Base-by-base conservation (phyloP, 2,888 invertebrate species). In the Crematogaster levior region DNA sequence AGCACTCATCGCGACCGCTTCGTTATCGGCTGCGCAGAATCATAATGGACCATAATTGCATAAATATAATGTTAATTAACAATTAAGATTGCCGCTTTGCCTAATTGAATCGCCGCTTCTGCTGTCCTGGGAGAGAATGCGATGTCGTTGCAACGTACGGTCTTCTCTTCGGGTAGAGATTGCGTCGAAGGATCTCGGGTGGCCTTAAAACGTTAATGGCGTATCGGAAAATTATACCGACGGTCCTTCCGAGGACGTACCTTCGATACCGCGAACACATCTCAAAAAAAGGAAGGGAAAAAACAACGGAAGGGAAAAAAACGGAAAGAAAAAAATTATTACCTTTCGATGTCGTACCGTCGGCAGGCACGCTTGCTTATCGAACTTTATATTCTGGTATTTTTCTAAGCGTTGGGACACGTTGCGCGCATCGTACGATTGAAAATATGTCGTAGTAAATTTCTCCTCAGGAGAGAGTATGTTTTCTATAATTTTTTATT, bases 41-140 rank as follows among this genome's bases (percentile, higher is more conserved):
- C 93, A 91, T 92, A 93, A 93, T 92, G 91, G 91, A 82, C 90
- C 90, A 91, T 93, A 93, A 93, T 93, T 93, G 92, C 91, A 93
- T 92, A 93, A 93, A 93, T 92, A 92, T 92, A 93, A 92, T 92
- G 92, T 93, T 93, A 93, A 94, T 94, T 93, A 93, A 93, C 93
- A 91, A 92, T 92, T 92, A 92, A 92, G 93, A 93, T 93, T 92
- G 89, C 90, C 86, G 89, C 85, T 86, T 90, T 90, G 91, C 91
- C 92, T 94, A 93, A 94, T 93, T 93, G 93, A 94, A 93, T 93
- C 91, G 89, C 88, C 91, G 91, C 89, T 90, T 87, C 86, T 82
- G 85, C 81, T 66, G 80, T 68, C 40, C 61, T 48, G 73, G 51
- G 80, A 30, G 66, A 46, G 43, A 15, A 34, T 5, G 43, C 53